Base-by-base conservation (phyloP, 2,797 vertebrate species). In the Bovichtus variegatus region DNA sequence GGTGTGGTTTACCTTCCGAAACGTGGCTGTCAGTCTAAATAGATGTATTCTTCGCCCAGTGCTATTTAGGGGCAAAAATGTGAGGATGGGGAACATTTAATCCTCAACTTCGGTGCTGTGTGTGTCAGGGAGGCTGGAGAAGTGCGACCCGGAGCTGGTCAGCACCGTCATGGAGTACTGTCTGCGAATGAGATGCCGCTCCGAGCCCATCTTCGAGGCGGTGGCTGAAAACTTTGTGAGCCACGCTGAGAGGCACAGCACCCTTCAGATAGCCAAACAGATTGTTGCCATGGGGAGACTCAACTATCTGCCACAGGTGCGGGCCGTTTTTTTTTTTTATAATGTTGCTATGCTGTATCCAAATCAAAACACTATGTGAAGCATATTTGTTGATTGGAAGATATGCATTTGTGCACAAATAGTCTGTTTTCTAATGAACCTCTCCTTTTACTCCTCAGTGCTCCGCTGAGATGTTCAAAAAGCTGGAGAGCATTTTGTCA, bases 221-320 rank as follows among this genome's bases (percentile, higher is more conserved):
- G 86, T 82, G 19, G 86, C 84, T 16, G 75, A 88, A 64, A 76
- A 79, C 72, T 89, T 91, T 36, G 69, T 84, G 2, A 5, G n/a
- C 15, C 54, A 60, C 0, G 77, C 79, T 12, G 89, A 89, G 74
- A 79, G 7, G 0, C 69, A 92, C 78, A 81, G 53, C 36, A 71
- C 62, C n/a, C 54, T 58, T 19, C 87, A 89, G 76, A 84, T 88
- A 8, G 71, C 83, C 49, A 81, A 79, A 44, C 89, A 88, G 72
- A 55, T 86, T 1, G 78, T 87, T 0, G 75, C 88, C 19, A 83
- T 90, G 80, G 90, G 87, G 9, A 77, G 78, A 41, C 82, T 89
- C 27, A 90, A 75, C 67, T 89, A 89, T 27, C 80, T 89, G 31
- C 89, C 90, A 21, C 80, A 83, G 73, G 85, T 78, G 38, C 49